phyloP scores from a whole-genome alignment of 2,888 invertebrate species.

The Apodemia duryi region DNA sequence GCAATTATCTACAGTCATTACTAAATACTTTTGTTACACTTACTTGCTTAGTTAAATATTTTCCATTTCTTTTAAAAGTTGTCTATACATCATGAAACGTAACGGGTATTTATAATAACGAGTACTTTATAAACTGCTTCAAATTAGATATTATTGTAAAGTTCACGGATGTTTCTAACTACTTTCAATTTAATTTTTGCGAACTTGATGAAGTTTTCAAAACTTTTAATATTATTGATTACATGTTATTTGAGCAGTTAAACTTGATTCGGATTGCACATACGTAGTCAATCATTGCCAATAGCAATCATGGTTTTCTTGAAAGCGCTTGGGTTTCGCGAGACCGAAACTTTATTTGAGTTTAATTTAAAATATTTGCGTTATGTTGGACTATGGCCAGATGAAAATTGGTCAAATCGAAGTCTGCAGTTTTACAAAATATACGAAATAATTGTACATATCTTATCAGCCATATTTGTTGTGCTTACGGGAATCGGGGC shows the following conservation, averaged over 20 bases:
- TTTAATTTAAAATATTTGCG: slow-evolving; percentile 56
- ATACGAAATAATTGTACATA: slow-evolving; percentile 43
- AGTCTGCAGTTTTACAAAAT: slow-evolving; percentile 42
- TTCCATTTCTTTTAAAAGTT: too few relatives aligned
- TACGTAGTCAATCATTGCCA: background rate
- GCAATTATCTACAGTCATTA: too few relatives aligned
- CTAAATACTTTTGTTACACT: too few relatives aligned
- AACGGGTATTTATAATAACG: too few relatives aligned
- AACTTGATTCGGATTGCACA: background rate
- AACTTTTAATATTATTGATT: background rate
- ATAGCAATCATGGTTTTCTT: slow-evolving; percentile 27
- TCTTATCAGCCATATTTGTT: slow-evolving; percentile 41
- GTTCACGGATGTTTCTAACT: background rate
- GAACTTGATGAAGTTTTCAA: background rate
- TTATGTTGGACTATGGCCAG: slow-evolving; percentile 56
- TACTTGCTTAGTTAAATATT: too few relatives aligned
- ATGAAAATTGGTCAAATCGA: slow-evolving; percentile 36
- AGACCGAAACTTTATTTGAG: slow-evolving; percentile 44
- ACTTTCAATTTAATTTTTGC: background rate
- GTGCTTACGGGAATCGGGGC: slow-evolving; percentile 46
- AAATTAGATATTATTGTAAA: background rate
- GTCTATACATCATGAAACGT: too few relatives aligned
- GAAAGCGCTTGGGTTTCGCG: slow-evolving; percentile 24
- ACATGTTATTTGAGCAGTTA: background rate
- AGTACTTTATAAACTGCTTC: too few relatives aligned